These are phyloP conservation scores for Amphipoea oculea DNA, from an alignment of 2,888 invertebrate genomes.

Conservation along the genomic window DNA sequence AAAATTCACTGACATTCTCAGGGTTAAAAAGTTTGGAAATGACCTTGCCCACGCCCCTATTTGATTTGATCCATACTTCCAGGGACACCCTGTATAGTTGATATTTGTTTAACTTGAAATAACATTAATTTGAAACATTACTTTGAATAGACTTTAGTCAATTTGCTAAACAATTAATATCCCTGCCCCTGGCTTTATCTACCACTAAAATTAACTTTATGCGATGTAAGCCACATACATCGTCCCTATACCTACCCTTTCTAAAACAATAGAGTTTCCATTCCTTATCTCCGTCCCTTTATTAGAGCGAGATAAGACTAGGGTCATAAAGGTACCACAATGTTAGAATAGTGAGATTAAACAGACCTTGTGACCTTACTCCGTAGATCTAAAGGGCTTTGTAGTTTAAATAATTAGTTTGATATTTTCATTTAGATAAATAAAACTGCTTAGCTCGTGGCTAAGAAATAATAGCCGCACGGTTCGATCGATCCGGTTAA, in stretches of 20 bases:
- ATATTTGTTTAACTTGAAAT: too few species aligned
- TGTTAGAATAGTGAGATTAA: constrained; percentile 26
- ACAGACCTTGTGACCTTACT: constrained; percentile 11
- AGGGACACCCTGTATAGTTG: too few species aligned
- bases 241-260: not conserved
- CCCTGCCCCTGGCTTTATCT: not conserved
- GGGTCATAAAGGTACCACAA: constrained; percentile 4
- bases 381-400: constrained; percentile 7
- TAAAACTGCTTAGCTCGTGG: not conserved
- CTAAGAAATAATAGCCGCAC: too few species aligned
- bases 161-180: not conserved
- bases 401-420: constrained; percentile 22
- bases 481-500: too few species aligned
- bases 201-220: not conserved
- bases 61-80: too few species aligned
- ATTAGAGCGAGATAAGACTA: constrained; percentile 18
- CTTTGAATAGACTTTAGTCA: too few species aligned
- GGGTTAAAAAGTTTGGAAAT: too few species aligned
- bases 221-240: not conserved
- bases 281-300: constrained; percentile 11
- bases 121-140: too few species aligned
- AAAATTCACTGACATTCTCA: too few species aligned
- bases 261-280: constrained; percentile 34
- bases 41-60: too few species aligned
- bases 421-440: not conserved